These are phyloP conservation scores for Diadumene lineata DNA, from an alignment of 92 coral and sea anemone species.

Conservation along the genomic window DNA sequence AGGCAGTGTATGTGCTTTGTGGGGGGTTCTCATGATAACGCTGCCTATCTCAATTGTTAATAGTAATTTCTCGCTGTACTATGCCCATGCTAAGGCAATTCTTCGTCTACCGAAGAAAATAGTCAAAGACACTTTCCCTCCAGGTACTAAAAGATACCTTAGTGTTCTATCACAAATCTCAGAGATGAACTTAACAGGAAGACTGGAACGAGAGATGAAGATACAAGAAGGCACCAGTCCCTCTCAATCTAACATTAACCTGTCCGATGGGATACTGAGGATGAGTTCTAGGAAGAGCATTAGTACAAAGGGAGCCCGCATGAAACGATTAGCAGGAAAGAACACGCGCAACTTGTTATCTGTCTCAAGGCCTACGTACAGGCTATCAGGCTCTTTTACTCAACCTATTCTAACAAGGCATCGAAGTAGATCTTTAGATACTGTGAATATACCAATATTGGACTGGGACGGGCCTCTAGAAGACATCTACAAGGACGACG, in stretches of 20 bases:
- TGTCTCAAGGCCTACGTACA: neutral
- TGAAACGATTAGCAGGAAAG: constrained; percentile 19
- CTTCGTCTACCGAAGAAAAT: constrained; percentile 72
- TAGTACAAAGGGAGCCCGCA: constrained; percentile 21
- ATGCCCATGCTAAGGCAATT: constrained; percentile 79
- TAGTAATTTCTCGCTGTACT: constrained; percentile 76
- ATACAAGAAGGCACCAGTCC: constrained; percentile 34
- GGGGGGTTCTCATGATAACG: constrained; percentile 77
- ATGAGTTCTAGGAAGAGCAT: constrained; percentile 46
- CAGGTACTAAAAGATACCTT: constrained; percentile 60
- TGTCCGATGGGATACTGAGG: constrained; percentile 47
- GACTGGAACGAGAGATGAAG: constrained; percentile 50
- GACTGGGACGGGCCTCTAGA: constrained; percentile 46
- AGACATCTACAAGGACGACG: constrained; percentile 17
- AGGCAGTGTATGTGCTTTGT: constrained; percentile 74
- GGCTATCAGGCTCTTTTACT: neutral
- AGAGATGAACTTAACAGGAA: constrained; percentile 39
- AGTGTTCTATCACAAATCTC: constrained; percentile 43
- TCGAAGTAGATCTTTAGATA: constrained; percentile 31
- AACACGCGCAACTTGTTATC: constrained; percentile 7
- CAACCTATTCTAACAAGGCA: neutral
- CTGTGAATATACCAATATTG: constrained; percentile 43
- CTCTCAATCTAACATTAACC: constrained; percentile 44
- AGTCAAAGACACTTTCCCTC: constrained; percentile 53
- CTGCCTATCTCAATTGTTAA: constrained; percentile 79